Percentiles rank a stretch among this genome's conserved stretches.
Conservation (phyloP, 2,797 vertebrate species). For the Acestrorhynchus altus region DNA sequence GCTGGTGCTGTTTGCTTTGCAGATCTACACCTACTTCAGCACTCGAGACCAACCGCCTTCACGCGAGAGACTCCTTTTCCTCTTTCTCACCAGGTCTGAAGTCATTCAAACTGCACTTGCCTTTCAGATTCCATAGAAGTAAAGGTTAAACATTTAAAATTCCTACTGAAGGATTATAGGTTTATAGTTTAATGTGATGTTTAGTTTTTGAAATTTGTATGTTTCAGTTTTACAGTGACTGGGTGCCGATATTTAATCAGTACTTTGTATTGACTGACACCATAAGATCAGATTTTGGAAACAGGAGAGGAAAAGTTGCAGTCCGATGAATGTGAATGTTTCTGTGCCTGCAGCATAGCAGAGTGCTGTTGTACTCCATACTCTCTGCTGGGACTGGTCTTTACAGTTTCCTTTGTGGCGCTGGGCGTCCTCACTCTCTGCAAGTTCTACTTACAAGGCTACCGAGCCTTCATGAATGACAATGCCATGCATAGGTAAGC, state of each 20-base stretch:
- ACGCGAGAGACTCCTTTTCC: constrained; percentile 94
- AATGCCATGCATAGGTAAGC: constrained; percentile 95
- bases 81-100: constrained; percentile 94
- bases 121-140: background rate
- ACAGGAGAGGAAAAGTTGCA: background rate
- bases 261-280: no score
- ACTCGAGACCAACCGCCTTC: constrained; percentile 96
- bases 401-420: constrained; percentile 96
- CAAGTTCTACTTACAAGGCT: constrained; percentile 99
- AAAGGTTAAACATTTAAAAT: background rate
- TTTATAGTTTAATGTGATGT: no score
- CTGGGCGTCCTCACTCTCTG: constrained; percentile 96
- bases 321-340: background rate
- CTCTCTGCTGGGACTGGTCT: constrained; percentile 95
- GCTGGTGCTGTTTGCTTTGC: constrained; percentile 95
- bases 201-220: no score
- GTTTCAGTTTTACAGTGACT: no score
- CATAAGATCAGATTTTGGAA: no score
- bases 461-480: constrained; percentile 97
- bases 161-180: no score
- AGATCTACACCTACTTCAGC: constrained; percentile 98
- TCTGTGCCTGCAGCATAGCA: constrained; percentile 84
- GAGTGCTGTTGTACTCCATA: constrained; percentile 98
- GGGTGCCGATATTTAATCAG: no score
- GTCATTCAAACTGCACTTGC: background rate